Percentiles rank a stretch among this genome's conserved stretches.
Evolutionary conservation across 2,113 vertebrate species (phyloP).

Genomic region (Syngnathus scovelli): DNA sequence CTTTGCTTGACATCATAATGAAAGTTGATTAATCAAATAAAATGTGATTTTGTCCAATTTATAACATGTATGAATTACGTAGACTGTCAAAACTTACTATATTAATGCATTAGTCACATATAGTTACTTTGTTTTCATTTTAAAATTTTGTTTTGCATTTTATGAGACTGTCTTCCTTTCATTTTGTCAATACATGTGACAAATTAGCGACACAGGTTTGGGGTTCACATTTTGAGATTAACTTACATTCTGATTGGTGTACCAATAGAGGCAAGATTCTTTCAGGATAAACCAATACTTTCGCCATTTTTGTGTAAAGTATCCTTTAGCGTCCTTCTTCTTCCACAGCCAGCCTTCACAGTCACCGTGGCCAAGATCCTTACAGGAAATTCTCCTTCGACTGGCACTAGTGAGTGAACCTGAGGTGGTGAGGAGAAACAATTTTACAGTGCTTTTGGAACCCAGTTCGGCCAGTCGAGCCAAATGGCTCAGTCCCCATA

Average conservation of each 20-base stretch:
- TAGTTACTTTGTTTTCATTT: not conserved
- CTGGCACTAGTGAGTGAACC: slow-evolving; percentile 81
- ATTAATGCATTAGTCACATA: not conserved
- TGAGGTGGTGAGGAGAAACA: slow-evolving; percentile 14
- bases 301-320: slow-evolving; percentile 90
- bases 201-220: not conserved
- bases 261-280: slow-evolving; percentile 88
- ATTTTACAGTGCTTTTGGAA: not conserved
- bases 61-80: not conserved
- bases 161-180: not conserved
- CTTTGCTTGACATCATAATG: not conserved
- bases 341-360: slow-evolving; percentile 92
- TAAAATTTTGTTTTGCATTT: not conserved
- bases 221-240: not conserved
- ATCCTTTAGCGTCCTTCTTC: slow-evolving; percentile 85
- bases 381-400: slow-evolving; percentile 83
- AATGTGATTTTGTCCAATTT: not conserved
- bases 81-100: not conserved
- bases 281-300: slow-evolving; percentile 92
- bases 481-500: not conserved
- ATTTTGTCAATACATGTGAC: not conserved
- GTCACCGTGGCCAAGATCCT: slow-evolving; percentile 84
- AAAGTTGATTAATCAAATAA: not conserved
- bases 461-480: not conserved
- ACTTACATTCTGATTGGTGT: slow-evolving; percentile 88